Base-by-base conservation (phyloP, 2,888 invertebrate species). In the Xestia sexstrigata region DNA sequence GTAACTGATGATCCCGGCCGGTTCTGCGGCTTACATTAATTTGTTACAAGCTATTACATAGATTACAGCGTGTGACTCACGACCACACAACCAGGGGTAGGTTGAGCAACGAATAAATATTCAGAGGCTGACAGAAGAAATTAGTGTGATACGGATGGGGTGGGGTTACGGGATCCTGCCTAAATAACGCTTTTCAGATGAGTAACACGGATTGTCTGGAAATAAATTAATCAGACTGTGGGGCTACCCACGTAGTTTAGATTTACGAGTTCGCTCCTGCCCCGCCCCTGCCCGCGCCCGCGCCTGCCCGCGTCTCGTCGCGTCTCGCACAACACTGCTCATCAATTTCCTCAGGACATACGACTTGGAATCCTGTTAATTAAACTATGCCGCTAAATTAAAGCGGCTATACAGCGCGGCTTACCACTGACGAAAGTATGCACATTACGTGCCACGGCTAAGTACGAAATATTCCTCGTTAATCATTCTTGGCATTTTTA, bases 301-400 rank as follows among this genome's bases (percentile, higher is more conserved):
- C 81, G 72, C 79, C 82, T 49, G 52, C 26, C 49, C 65, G 69
- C 74, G 49, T 72, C 80, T 68, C 78, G 70, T 66, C 70, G 80
- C 73, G 78, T 70, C 85, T 89, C 89, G 74, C 91, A 90, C 92
- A 91, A 95, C 93, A 94, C 95, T 93, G 93, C 94, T 95, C 96
- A 96, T 96, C 95, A 95, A 96, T 96, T 95, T 94, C 92, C 93
- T 92, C 88, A 94, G 93, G 93, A 94, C 95, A 94, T 90, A 93
- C 92, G 90, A 92, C 93, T 95, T 90, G 93, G 94, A 94, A 94
- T 94, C 91, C 92, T 92, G 94, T 94, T 95, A 96, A 95, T 95
- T 95, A 96, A 96, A 96, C 94, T 95, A 94, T 95, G 93, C 93
- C 92, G 87, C 93, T 90, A 91, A 95, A 95, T 95, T 95, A 94